phyloP scores from a whole-genome alignment of 2,113 vertebrate genomes.

The Aldabrachelys gigantea region DNA sequence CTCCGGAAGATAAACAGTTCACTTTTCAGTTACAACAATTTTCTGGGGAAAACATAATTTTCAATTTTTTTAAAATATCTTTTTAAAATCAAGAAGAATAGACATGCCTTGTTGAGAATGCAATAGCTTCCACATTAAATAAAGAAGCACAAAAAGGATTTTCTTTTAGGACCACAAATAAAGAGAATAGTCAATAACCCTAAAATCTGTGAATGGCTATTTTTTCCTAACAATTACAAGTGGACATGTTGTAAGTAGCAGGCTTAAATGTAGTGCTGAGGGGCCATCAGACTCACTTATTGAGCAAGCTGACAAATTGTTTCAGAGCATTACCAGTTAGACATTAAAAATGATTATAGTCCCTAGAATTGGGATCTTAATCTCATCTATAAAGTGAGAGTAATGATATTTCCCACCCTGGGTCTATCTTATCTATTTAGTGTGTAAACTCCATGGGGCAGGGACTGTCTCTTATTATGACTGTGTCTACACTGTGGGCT shows the following conservation, averaged over 20 bases:
- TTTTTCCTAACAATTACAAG: background rate
- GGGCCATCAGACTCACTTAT: background rate
- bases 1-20: background rate
- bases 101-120: background rate
- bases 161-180: background rate
- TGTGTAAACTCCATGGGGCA: background rate
- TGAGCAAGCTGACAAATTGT: background rate
- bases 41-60: background rate
- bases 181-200: background rate
- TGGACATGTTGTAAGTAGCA: background rate
- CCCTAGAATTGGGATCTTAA: background rate
- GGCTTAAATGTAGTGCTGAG: background rate
- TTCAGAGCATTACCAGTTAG: background rate
- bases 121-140: background rate
- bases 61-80: background rate
- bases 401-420: background rate
- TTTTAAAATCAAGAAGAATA: background rate
- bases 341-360: background rate
- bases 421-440: background rate
- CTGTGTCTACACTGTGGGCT: background rate
- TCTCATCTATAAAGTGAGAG: background rate
- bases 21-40: background rate
- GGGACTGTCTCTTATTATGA: background rate
- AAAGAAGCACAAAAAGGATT: background rate
- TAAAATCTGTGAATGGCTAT: background rate